Evolutionary conservation across 2,888 invertebrate genomes (phyloP).

Genomic region (Hetaerina titia): DNA sequence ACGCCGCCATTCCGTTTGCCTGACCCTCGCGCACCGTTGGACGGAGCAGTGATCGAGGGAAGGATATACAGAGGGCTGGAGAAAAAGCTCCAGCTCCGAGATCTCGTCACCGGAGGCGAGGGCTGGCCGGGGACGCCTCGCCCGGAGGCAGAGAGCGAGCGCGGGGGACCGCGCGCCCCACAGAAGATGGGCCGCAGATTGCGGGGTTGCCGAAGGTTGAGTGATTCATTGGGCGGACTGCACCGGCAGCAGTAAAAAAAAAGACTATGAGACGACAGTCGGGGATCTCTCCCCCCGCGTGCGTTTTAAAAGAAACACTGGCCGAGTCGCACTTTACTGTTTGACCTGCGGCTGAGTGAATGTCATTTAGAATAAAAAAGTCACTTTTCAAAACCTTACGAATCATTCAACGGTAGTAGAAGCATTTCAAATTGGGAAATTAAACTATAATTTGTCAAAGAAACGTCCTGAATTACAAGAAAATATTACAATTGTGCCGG

Average conservation of each 20-base stretch:
- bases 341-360: neutral
- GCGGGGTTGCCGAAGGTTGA: neutral
- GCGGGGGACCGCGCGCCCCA: constrained; percentile 14
- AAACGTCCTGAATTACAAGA: neutral
- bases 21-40: too few relatives aligned
- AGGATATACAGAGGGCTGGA: too few relatives aligned
- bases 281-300: neutral
- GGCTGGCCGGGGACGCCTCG: neutral
- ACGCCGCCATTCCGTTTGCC: too few relatives aligned
- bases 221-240: constrained; percentile 41
- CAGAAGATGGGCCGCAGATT: constrained; percentile 23
- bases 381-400: neutral
- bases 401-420: neutral
- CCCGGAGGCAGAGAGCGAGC: neutral
- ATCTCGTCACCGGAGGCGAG: neutral
- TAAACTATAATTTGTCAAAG: neutral
- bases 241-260: constrained; percentile 45
- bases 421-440: neutral
- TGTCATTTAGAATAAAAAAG: neutral
- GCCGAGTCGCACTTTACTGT: neutral
- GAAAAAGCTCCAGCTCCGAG: too few relatives aligned
- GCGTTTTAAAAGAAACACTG: neutral
- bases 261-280: neutral
- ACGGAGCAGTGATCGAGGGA: too few relatives aligned
- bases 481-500: neutral